These are phyloP conservation scores for Ferrisia virgata DNA, from an alignment of 2,888 invertebrate species.

Conservation along the genomic window DNA sequence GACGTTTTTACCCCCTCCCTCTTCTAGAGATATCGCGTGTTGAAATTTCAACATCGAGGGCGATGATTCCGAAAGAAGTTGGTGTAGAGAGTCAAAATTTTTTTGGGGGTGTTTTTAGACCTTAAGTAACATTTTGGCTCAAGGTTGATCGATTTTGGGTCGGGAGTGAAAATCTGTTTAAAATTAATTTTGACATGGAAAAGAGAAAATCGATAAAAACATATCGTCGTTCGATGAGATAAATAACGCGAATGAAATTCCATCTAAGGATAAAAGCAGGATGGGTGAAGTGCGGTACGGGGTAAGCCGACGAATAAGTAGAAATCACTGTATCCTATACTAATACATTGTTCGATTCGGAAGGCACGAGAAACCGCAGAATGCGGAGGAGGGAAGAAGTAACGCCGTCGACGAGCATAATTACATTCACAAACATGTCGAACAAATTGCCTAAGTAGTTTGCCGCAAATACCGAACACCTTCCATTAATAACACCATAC, in stretches of 20 bases:
- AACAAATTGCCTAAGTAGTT: conserved; percentile 18
- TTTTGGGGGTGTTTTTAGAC: too few species aligned
- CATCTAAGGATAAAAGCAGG: not conserved
- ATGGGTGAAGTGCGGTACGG: not conserved
- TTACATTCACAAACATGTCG: not conserved
- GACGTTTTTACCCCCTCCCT: too few species aligned
- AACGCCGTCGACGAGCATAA: not conserved
- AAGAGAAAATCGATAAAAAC: not conserved
- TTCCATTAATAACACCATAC: not conserved
- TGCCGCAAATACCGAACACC: conserved; percentile 5
- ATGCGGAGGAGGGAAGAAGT: not conserved
- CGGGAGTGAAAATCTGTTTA: too few species aligned
- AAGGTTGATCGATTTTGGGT: too few species aligned
- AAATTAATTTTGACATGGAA: too few species aligned
- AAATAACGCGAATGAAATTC: not conserved
- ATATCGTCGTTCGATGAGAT: not conserved
- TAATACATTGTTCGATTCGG: too few species aligned
- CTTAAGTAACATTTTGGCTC: too few species aligned
- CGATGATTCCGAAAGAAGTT: too few species aligned
- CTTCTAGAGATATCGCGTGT: too few species aligned
- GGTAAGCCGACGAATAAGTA: not conserved
- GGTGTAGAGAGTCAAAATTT: too few species aligned
- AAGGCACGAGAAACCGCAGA: not conserved
- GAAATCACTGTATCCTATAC: not conserved
- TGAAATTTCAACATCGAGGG: too few species aligned